Base-by-base conservation (phyloP, 1,140 invertebrate genomes). In the Temnothorax nylanderi region DNA sequence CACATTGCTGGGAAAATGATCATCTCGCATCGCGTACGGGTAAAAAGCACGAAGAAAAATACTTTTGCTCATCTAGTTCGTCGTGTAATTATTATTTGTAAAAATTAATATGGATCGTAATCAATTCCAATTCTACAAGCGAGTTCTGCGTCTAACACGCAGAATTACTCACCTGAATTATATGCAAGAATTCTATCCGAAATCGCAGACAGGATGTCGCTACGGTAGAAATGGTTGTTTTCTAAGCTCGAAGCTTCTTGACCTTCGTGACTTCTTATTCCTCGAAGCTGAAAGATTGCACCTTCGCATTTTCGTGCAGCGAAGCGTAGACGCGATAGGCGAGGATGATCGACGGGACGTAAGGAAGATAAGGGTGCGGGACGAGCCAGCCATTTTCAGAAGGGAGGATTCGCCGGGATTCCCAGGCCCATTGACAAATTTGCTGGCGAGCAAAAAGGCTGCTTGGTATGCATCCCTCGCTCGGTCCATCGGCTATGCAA, bases 391-490 rank as follows among this genome's bases (percentile, higher is more conserved):
- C 49, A 54, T 67, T 16, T 37, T 16, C 34, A 44, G 37, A 62
- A 81, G 90, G 78, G 89, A 71, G 77, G 90, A 78, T 86, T 88
- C 87, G 56, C n/a, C 67, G 69, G 64, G 76, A 81, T 87, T 87
- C 71, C 49, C 85, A 84, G 87, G 84, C 87, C 91, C 88, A 91
- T 87, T 91, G 89, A 92, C 87, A 90, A 92, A 92, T 92, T 92
- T 92, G 88, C 91, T 76, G 80, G 69, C 82, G 85, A 82, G 89
- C 85, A 89, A 91, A 92, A 90, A 92, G 89, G 74, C 86, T 91
- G 80, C 82, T 92, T 92, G 91, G 82, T 92, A 92, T 92, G 91
- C 91, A 92, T 92, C 91, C 91, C 89, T 86, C 51, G 88, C 44
- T 86, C 75, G 80, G 81, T 88, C 91, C 88, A 92, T 92, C 91